These are phyloP conservation scores for Coluber constrictor DNA, from an alignment of 2,797 vertebrate genomes.

Conservation along the genomic window DNA sequence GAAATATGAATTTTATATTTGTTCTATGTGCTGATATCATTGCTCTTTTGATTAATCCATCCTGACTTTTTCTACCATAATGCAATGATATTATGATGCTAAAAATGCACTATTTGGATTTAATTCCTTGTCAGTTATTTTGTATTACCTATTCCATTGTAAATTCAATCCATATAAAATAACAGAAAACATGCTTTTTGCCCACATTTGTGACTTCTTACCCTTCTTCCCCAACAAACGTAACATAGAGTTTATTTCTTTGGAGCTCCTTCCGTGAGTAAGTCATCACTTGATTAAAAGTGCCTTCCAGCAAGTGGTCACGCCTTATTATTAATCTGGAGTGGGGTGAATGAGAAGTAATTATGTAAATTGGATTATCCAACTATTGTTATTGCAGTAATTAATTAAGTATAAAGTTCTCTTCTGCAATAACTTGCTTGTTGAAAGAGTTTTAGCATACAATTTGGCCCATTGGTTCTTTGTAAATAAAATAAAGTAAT, in stretches of 20 bases:
- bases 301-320: slow-evolving; percentile 93
- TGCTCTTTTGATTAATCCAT: not conserved
- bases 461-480: not conserved
- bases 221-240: slow-evolving; percentile 96
- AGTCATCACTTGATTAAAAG: slow-evolving; percentile 97
- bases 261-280: slow-evolving; percentile 97
- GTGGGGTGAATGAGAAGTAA: slow-evolving; percentile 23
- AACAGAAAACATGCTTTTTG: not conserved
- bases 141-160: not conserved
- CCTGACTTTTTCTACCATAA: not conserved
- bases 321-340: slow-evolving; percentile 88
- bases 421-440: not conserved
- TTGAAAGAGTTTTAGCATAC: not conserved
- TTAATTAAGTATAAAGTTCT: not conserved
- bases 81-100: not conserved
- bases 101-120: not conserved
- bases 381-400: not conserved
- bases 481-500: not conserved
- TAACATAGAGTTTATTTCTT: slow-evolving; percentile 94
- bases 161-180: not conserved
- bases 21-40: not conserved
- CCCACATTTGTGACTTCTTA: slow-evolving; percentile 61
- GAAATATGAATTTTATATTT: too few species aligned
- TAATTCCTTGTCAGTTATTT: not conserved
- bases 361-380: not conserved